phyloP scores from a whole-genome alignment of 2,797 vertebrate species.

The Spheniscus humboldti region DNA sequence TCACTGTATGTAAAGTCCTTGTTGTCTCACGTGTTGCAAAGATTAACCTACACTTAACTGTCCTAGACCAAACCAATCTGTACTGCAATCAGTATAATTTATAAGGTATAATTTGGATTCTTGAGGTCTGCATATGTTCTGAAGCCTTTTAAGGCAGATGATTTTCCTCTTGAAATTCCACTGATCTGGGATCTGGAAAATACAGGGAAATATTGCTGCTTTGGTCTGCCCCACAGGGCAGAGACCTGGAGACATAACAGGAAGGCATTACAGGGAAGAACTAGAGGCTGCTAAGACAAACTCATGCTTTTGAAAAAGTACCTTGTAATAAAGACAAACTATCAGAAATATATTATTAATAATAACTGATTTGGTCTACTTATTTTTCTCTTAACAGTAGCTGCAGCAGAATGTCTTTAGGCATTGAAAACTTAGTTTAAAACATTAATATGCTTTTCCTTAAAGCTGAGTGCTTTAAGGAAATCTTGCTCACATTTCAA shows the following conservation, averaged over 20 bases:
- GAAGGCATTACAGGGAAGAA: not conserved
- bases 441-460: not conserved
- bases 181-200: not conserved
- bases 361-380: not conserved
- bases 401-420: not conserved
- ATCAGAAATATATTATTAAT: not conserved
- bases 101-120: not conserved
- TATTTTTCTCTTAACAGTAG: not conserved
- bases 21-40: not conserved
- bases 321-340: not conserved
- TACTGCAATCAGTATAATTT: not conserved
- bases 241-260: not conserved
- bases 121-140: not conserved
- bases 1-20: not conserved
- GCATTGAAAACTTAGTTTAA: not conserved
- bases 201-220: not conserved
- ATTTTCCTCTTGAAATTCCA: not conserved
- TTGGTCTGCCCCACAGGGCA: not conserved
- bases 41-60: not conserved
- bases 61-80: not conserved
- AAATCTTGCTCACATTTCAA: not conserved
- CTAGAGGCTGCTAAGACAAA: not conserved
- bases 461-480: not conserved
- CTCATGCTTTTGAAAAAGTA: not conserved
- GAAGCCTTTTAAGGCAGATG: not conserved